Evolutionary conservation across 2,888 invertebrate genomes (phyloP).

Genomic region (Drosophila sordidapex): DNA sequence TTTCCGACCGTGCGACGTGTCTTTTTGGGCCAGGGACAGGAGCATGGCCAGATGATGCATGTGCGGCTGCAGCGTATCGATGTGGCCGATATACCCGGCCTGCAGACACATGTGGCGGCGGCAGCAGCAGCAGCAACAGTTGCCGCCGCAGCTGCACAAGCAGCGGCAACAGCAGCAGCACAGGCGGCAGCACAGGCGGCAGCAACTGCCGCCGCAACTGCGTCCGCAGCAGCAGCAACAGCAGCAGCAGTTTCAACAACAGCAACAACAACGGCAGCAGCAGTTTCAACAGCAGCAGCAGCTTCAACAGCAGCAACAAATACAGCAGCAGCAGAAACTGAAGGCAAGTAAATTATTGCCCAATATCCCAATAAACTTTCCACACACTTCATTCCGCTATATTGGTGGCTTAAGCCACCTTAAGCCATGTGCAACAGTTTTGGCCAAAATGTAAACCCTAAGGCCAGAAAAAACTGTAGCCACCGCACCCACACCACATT

Average conservation of each 20-base stretch:
- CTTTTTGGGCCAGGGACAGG: constrained; percentile 60
- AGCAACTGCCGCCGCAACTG: constrained; percentile 4
- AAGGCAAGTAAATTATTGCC: constrained; percentile 38
- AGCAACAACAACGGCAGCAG: neutral
- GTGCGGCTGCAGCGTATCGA: constrained; percentile 82
- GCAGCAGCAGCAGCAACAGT: constrained; percentile 38
- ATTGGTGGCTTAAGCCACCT: constrained; percentile 44
- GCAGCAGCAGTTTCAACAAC: constrained; percentile 21
- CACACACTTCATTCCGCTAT: constrained; percentile 34
- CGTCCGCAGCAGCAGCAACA: constrained; percentile 3
- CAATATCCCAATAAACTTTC: constrained; percentile 2
- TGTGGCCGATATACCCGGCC: constrained; percentile 82
- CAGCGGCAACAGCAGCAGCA: constrained; percentile 19
- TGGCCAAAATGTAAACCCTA: constrained; percentile 9
- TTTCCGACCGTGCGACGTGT: constrained; percentile 78
- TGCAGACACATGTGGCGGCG: constrained; percentile 46
- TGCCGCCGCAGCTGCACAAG: constrained; percentile 25
- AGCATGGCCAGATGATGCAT: constrained; percentile 66
- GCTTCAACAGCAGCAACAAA: neutral
- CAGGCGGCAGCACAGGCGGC: constrained; percentile 19
- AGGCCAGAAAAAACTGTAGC: constrained; percentile 30
- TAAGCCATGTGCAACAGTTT: constrained; percentile 29
- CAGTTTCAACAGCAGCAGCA: neutral
- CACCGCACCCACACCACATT: constrained; percentile 6
- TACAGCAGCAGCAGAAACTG: constrained; percentile 9